Conservation (phyloP, 2,797 vertebrate genomes). For the Clarias pachynema region DNA sequence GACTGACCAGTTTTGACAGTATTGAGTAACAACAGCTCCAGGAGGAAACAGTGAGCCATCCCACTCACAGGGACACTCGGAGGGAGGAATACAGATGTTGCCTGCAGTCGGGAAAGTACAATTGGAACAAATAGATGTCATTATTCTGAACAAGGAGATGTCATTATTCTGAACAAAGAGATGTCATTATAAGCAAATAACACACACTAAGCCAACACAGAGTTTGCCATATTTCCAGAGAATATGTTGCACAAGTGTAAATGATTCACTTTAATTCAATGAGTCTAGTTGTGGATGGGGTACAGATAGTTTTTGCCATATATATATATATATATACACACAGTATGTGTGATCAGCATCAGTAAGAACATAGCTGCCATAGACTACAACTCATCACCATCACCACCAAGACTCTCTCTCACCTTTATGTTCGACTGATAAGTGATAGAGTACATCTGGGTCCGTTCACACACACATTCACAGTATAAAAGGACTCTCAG, state of each 20-base stretch:
- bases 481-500: no score
- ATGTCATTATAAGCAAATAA: neutral
- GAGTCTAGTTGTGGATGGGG: neutral
- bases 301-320: neutral
- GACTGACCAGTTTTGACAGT: constrained; percentile 87
- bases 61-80: constrained; percentile 85
- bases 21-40: constrained; percentile 71
- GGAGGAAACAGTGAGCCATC: constrained; percentile 79
- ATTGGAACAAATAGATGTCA: neutral
- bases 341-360: no score
- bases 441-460: no score
- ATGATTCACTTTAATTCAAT: neutral
- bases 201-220: neutral
- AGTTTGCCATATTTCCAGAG: neutral
- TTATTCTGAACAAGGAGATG: neutral
- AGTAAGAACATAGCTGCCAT: no score
- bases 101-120: constrained; percentile 65
- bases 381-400: no score
- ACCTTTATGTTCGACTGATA: no score
- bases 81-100: constrained; percentile 70
- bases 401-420: no score
- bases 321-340: no score
- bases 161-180: neutral
- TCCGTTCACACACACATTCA: no score
- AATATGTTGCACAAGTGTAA: neutral